Evolutionary conservation across 2,797 vertebrate species (phyloP).

Genomic region (Oryzias sinensis): DNA sequence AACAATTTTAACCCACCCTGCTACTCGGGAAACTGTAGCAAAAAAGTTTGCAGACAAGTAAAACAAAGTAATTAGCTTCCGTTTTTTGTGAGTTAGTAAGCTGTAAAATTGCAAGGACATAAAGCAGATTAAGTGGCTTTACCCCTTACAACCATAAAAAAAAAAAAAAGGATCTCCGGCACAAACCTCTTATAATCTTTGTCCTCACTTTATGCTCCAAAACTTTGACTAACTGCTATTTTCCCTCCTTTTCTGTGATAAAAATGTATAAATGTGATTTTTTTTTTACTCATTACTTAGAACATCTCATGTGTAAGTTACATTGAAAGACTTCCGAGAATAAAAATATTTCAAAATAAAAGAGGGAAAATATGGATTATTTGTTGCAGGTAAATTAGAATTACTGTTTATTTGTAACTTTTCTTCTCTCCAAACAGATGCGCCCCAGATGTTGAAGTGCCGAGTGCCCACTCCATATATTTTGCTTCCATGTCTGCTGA

Average conservation of each 20-base stretch:
- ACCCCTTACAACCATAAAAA: neutral
- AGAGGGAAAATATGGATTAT: constrained; percentile 21
- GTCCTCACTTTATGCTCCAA: constrained; percentile 28
- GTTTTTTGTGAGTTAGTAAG: constrained; percentile 80
- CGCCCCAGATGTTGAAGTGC: constrained; percentile 66
- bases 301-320: no score
- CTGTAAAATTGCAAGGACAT: constrained; percentile 56
- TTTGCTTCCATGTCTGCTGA: constrained; percentile 67
- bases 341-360: neutral
- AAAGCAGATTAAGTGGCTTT: constrained; percentile 54
- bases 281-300: no score
- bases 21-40: no score
- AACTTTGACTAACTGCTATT: constrained; percentile 10
- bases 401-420: constrained; percentile 59
- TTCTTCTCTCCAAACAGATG: constrained; percentile 70
- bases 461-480: constrained; percentile 77
- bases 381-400: constrained; percentile 32
- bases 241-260: no score
- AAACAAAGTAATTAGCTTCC: constrained; percentile 79
- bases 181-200: no score
- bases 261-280: no score
- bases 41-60: neutral
- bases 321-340: no score
- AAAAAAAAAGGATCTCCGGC: no score
- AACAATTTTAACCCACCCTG: no score